phyloP scores from a whole-genome alignment of 2,797 vertebrate genomes.

The Dromococcyx pavoninus region DNA sequence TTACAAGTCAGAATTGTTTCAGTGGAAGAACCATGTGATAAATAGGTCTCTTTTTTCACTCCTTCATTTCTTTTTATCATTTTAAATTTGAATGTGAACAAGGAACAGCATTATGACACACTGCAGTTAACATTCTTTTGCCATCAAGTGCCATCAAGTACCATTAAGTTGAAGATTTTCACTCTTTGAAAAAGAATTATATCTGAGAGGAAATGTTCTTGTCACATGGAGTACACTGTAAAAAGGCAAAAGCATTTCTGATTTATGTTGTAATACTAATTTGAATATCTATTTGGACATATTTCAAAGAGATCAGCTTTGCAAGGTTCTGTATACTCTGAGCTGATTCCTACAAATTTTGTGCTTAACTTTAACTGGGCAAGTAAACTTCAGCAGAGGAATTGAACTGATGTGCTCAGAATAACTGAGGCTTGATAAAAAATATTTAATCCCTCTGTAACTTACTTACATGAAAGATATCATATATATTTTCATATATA shows the following conservation, averaged over 20 bases:
- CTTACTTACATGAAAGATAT: neutral
- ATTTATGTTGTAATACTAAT: constrained; percentile 6
- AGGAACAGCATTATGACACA: neutral
- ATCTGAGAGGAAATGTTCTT: constrained; percentile 1
- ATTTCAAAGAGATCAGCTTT: neutral
- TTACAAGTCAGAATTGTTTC: neutral
- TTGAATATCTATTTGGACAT: neutral
- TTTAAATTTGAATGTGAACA: constrained; percentile 12
- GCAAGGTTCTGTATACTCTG: neutral
- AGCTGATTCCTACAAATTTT: neutral
- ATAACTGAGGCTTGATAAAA: neutral
- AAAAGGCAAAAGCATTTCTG: constrained; percentile 16
- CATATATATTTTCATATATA: neutral
- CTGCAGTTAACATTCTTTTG: neutral
- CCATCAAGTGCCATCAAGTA: constrained; percentile 10
- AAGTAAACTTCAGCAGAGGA: neutral
- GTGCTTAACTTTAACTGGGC: neutral
- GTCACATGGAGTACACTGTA: neutral
- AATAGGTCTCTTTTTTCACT: neutral
- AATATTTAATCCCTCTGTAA: neutral
- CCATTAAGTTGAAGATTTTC: neutral
- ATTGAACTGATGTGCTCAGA: neutral
- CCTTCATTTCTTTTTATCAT: neutral
- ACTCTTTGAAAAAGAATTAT: neutral
- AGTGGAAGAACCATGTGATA: neutral